phyloP scores from a whole-genome alignment of 2,888 invertebrate species.

The Dasypogon diadema region DNA sequence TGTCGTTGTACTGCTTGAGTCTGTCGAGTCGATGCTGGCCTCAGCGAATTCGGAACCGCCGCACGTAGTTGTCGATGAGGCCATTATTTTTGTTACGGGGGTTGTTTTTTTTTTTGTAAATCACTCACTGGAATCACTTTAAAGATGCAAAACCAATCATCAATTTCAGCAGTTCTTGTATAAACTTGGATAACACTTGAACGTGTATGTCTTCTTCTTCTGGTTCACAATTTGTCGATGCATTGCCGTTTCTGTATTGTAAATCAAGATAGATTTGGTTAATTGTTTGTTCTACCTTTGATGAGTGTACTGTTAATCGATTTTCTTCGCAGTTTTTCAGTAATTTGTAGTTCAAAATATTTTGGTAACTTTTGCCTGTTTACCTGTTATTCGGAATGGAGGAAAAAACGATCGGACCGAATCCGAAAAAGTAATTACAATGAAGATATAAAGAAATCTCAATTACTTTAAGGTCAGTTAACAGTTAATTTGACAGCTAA shows the following conservation, averaged over 20 bases:
- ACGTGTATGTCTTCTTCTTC: neutral
- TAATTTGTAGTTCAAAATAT: too few relatives aligned
- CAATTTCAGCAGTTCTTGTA: neutral
- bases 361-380: too few relatives aligned
- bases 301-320: slow-evolving; percentile 35
- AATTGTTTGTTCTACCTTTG: neutral
- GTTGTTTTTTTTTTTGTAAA: neutral
- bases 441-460: too few relatives aligned
- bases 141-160: neutral
- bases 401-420: too few relatives aligned
- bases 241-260: slow-evolving; percentile 14
- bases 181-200: neutral
- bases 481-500: too few relatives aligned
- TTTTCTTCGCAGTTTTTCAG: slow-evolving; percentile 25
- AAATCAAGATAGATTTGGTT: slow-evolving; percentile 24
- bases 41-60: neutral
- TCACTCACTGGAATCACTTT: slow-evolving; percentile 20
- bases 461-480: too few relatives aligned
- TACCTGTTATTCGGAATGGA: too few relatives aligned
- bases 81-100: neutral
- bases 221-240: slow-evolving; percentile 12
- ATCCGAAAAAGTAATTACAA: too few relatives aligned
- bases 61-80: slow-evolving; percentile 11
- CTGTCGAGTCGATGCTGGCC: slow-evolving; percentile 46
- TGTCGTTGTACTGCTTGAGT: slow-evolving; percentile 49